Percentiles rank a stretch among this genome's conserved stretches.
These are phyloP conservation scores for Sebastes fasciatus DNA, from an alignment of 2,113 vertebrate species.

Conservation along the genomic window DNA sequence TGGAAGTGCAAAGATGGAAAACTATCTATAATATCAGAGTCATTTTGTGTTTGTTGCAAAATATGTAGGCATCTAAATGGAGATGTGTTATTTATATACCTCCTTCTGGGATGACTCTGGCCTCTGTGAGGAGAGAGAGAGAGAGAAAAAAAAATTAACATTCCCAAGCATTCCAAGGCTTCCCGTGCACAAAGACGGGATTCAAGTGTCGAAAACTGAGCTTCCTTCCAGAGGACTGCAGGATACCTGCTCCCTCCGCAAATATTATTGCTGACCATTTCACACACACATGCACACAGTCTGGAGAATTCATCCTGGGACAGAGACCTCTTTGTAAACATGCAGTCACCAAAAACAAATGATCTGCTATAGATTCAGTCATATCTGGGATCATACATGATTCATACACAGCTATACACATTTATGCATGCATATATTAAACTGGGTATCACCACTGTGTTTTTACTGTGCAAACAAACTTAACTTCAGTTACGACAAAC, in stretches of 20 bases:
- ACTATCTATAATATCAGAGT: background rate
- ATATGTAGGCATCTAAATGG: constrained; percentile 7
- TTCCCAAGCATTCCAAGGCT: constrained; percentile 61
- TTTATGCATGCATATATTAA: background rate
- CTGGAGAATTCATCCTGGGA: constrained; percentile 33
- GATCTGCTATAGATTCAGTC: background rate
- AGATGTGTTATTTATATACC: constrained; percentile 61
- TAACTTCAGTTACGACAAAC: background rate
- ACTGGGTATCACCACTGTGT: background rate
- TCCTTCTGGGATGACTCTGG: constrained; percentile 86
- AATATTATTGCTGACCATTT: constrained; percentile 73
- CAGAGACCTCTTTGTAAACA: constrained; percentile 67
- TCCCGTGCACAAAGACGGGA: constrained; percentile 74
- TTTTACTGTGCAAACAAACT: background rate
- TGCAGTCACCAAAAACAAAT: constrained; percentile 37
- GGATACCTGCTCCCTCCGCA: constrained; percentile 73
- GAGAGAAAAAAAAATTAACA: constrained; percentile 58
- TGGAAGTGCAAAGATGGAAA: background rate
- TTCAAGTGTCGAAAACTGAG: constrained; percentile 70
- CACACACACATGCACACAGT: background rate
- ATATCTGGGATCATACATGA: constrained; percentile 2
- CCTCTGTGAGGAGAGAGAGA: constrained; percentile 82
- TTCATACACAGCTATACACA: background rate
- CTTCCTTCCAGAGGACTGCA: constrained; percentile 46
- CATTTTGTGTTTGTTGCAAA: background rate